Evolutionary conservation across 2,797 vertebrate genomes (phyloP), one percentile per base, ranked within the genome.

Genomic region (Bufotes viridis): DNA sequence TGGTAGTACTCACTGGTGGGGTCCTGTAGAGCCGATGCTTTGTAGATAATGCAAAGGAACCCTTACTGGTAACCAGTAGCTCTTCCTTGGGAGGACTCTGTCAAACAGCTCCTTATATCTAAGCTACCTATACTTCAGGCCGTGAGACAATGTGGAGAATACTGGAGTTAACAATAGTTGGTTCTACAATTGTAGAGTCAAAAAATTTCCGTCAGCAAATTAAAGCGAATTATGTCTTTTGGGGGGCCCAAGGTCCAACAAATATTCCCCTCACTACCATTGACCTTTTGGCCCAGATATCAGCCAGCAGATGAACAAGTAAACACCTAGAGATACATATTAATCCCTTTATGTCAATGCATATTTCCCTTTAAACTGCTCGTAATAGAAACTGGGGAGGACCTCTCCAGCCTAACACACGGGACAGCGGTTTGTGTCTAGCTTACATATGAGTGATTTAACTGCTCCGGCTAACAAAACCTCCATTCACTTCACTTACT

Each of bases 381-480:
- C 20, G 55, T 53, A 26, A 22, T 20, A 70, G 85, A 51, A 81
- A 55, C 26, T 51, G 17, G 14, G 65, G 76, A 72, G 65, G 70
- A 74, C 24, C 78, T 67, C 70, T 65, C 29, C 61, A 34, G 58
- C 53, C 61, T 20, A 70, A 53, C 79, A 34, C 79, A 65, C 18
- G 86, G 86, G 85, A 65, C 60, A 78, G 24, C 60, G 26, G 42
- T 65, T 67, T 82, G 53, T 87, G 69, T 87, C 86, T 80, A 83
- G 60, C 70, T 55, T 61, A 24, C 60, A 67, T 57, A 78, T 22
- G 72, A 76, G 82, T 78, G 86, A 87, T 65, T 65, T 87, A 65
- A 87, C 81, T 78, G 42, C 72, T 57, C 22, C 26, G 2, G 61
- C 81, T 83, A 78, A 87, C 86, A 87, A 83, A 87, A 81, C 69